Base-by-base conservation (phyloP, 2,113 vertebrate species). In the Prochilodus magdalenae region DNA sequence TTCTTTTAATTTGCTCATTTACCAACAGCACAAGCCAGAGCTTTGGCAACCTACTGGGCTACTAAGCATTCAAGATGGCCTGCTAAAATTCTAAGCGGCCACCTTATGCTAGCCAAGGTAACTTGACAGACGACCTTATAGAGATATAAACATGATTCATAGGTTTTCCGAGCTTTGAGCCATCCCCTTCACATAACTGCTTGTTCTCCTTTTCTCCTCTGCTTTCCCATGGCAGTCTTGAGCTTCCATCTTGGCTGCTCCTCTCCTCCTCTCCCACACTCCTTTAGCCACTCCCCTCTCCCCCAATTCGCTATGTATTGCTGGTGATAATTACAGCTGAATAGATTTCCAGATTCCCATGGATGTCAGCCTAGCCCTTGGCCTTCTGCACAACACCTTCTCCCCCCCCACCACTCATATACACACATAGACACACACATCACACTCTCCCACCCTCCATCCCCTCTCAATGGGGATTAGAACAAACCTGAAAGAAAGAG, bases 271-370 rank as follows among this genome's bases (percentile, higher is more conserved):
- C 90, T 86, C 89, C 89, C 89, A 87, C 88, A 88, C 81, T 82
- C 77, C 86, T 84, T 81, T 86, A 88, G 85, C 88, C 77, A 83
- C 85, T 89, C 81, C 82, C 77, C 80, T 83, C 89, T 86, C n/a
- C n/a, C n/a, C n/a, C n/a, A n/a, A n/a, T n/a, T 73, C 85, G 82
- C 92, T 90, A 88, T 20, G 90, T 89, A 92, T 90, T 91, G 94
- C 95, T 93, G 92, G 86, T 79, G 87, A 91, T 94, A 94, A 96
- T 95, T 94, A 89, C 79, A 18, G 69, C 89, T 96, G 94, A 93
- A 95, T 91, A 89, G 90, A 88, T 87, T 88, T 88, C 89, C 90
- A 89, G 90, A 92, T 93, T 94, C 94, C 94, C 92, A 90, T 92
- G 91, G 91, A 93, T 92, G 57, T 86, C 88, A 87, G 88, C 71